Evolutionary conservation across 2,888 invertebrate species (phyloP), one percentile per base, ranked within the genome.

Genomic region (Cordylochernes scorpioides): DNA sequence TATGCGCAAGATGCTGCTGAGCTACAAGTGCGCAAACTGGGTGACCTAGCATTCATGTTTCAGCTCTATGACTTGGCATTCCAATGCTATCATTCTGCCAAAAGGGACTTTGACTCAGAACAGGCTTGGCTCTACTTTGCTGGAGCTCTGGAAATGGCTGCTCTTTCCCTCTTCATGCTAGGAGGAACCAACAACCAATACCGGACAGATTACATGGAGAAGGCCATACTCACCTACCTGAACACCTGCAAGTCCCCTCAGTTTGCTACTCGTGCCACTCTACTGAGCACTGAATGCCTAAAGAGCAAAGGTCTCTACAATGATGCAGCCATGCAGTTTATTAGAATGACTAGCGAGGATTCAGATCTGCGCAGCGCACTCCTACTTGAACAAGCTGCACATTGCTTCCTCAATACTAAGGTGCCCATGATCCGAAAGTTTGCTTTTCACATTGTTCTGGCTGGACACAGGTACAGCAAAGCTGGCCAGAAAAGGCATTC

Each of bases 121-220:
- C 78, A 84, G 42, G 94, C 94, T 1, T 91, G 88, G 88, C 62
- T 88, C 16, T 78, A 91, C 52, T 88, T 77, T 54, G 88, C 94
- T 1, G 86, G 91, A 7, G 86, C 94, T 4, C 42, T 57, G 54
- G 88, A 86, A 60, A 88, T 91, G 88, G 86, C 88, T 5, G 77
- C 78, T 8, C 54, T 91, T 16, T 70, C 84, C 31, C 74, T 80
- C 2, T 86, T 80, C 48, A 75, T 86, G 74, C 39, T 38, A 22
- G 54, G 52, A 3, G 42, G 39, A 12, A 45, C 45, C 33, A 49
- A 49, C 41, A 47, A 56, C 27, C 53, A 53, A 31, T 62, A 56
- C 42, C 61, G 61, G 14, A 44, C 50, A 32, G 57, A 58, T 41
- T 88, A 94, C 48, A 75, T 94, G 68, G 91, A 91, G 47, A 80